phyloP scores from a whole-genome alignment of 2,888 invertebrate species.

The Rhagonycha fulva region DNA sequence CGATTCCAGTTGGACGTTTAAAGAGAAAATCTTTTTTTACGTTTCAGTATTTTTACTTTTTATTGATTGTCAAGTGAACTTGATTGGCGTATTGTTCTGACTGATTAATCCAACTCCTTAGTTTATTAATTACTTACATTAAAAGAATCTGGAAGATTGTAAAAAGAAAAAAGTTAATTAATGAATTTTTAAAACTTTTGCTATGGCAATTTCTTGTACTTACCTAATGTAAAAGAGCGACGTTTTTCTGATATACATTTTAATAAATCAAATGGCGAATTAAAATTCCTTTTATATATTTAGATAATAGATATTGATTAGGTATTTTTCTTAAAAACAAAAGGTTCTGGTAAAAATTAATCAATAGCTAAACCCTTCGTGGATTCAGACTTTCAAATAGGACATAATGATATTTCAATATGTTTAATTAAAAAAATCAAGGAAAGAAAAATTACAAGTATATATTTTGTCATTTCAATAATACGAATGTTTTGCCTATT shows the following conservation, averaged over 20 bases:
- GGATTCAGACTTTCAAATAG: no score
- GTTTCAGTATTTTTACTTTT: neutral
- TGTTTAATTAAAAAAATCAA: no score
- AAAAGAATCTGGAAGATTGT: neutral
- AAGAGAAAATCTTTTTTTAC: neutral
- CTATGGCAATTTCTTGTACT: neutral
- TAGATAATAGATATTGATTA: no score
- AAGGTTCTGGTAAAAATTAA: no score
- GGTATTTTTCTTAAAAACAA: no score
- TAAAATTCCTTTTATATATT: neutral
- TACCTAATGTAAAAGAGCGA: neutral
- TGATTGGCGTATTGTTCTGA: neutral
- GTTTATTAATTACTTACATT: neutral
- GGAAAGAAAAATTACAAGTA: no score
- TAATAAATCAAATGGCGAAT: neutral
- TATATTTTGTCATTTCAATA: no score
- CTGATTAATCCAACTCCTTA: neutral
- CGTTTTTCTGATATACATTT: neutral
- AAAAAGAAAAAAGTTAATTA: neutral
- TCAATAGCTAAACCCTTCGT: no score
- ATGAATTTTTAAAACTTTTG: neutral
- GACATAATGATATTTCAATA: no score
- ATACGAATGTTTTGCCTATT: no score
- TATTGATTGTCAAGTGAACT: neutral
- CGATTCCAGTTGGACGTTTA: neutral